Evolutionary conservation across 2,888 invertebrate species (phyloP).

Genomic region (Auanema freiburgensis): DNA sequence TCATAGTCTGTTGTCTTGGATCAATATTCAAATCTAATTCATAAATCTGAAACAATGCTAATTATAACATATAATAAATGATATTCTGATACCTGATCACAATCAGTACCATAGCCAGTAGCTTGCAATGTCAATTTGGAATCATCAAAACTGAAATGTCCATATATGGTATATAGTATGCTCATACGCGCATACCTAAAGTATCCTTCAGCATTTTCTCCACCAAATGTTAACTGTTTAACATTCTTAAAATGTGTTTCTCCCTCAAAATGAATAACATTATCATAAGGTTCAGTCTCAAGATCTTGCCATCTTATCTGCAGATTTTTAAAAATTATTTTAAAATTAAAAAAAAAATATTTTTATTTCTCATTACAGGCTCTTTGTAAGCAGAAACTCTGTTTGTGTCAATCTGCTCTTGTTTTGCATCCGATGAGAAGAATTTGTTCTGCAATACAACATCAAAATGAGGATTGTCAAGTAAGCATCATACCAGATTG

Average conservation of each 20-base stretch:
- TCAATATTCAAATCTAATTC: conserved; percentile 51
- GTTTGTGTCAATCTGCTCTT: conserved; percentile 9
- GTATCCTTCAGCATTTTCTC: conserved; percentile 60
- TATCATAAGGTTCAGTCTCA: conserved; percentile 35
- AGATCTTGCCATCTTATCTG: conserved; percentile 37
- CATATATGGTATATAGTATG: conserved; percentile 2
- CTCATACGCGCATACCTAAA: conserved; percentile 34
- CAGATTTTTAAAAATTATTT: background rate
- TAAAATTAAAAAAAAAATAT: background rate
- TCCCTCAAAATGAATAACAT: conserved; percentile 38
- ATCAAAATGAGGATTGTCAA: no score
- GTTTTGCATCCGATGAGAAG: no score
- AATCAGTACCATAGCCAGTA: conserved; percentile 52
- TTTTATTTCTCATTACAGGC: background rate
- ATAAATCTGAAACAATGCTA: conserved; percentile 46
- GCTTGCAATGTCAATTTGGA: conserved; percentile 56
- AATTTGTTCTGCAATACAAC: no score
- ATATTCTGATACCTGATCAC: conserved; percentile 43
- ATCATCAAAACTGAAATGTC: conserved; percentile 50
- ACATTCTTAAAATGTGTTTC: conserved; percentile 56
- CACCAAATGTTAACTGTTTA: conserved; percentile 59
- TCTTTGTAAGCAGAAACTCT: conserved; percentile 9
- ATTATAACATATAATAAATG: background rate
- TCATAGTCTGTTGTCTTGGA: conserved; percentile 33
- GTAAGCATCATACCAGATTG: no score